These are phyloP conservation scores for Poeciliopsis infans DNA, from an alignment of 2,797 vertebrate genomes.

Conservation along the genomic window DNA sequence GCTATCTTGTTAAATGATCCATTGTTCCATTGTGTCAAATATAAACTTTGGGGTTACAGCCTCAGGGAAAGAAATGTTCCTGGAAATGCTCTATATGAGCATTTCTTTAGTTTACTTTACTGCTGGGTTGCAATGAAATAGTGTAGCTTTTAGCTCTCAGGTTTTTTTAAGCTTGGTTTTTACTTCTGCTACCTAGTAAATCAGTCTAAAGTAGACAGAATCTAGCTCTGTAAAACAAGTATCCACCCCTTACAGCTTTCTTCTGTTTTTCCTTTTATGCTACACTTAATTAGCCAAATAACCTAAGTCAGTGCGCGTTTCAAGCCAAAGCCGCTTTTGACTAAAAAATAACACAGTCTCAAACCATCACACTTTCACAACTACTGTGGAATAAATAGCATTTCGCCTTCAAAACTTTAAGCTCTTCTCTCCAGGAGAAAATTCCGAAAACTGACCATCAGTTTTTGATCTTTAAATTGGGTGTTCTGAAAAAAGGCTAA, in stretches of 20 bases:
- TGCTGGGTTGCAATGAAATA: slow-evolving; percentile 47
- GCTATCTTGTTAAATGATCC: slow-evolving; percentile 49
- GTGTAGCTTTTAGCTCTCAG: slow-evolving; percentile 15
- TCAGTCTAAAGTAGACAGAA: slow-evolving; percentile 29
- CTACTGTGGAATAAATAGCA: not conserved
- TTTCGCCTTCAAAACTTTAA: not conserved
- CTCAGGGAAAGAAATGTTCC: slow-evolving; percentile 39
- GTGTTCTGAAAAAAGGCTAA: not conserved
- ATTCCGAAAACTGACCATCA: not conserved
- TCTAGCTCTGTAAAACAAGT: not conserved
- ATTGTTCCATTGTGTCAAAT: slow-evolving; percentile 55
- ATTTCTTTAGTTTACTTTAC: slow-evolving; percentile 61
- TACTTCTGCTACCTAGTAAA: slow-evolving; percentile 34
- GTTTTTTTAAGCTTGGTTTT: slow-evolving; percentile 7
- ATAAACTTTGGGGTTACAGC: slow-evolving; percentile 57
- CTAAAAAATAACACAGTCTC: no score
- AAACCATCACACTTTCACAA: no score
- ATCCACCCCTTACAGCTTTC: not conserved
- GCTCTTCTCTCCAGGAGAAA: not conserved
- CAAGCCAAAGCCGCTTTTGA: no score
- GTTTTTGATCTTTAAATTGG: not conserved
- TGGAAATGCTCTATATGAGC: slow-evolving; percentile 11
- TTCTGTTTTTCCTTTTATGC: not conserved
- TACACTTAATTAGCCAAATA: not conserved
- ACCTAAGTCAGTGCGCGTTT: not conserved